Conservation (phyloP, 1,140 invertebrate species). For the Branchinecta lynchi region DNA sequence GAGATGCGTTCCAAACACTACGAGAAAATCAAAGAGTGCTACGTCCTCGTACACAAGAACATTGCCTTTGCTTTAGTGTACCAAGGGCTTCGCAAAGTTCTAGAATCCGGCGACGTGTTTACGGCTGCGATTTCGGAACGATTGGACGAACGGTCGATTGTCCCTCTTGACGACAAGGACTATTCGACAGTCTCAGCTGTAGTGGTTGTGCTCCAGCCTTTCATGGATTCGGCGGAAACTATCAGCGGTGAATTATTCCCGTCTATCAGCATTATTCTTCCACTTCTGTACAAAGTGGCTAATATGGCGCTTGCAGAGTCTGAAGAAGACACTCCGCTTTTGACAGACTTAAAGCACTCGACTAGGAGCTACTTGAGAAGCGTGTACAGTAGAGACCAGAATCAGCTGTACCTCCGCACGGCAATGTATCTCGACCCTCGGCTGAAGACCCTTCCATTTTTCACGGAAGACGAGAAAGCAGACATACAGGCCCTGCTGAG, state of each 20-base stretch:
- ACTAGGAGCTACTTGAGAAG: constrained; percentile 16
- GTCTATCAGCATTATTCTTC: constrained; percentile 18
- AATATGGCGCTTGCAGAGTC: constrained; percentile 15
- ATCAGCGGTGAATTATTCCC: constrained; percentile 19
- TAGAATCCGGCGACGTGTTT: no score
- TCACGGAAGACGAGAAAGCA: constrained; percentile 17
- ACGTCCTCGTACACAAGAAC: neutral
- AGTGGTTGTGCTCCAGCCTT: constrained; percentile 9
- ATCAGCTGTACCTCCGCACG: constrained; percentile 16
- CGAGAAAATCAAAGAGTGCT: neutral
- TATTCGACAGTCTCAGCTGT: neutral
- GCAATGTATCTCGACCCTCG: constrained; percentile 21
- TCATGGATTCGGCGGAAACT: constrained; percentile 19
- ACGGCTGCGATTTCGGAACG: no score
- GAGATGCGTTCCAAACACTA: neutral
- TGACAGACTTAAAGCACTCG: constrained; percentile 17
- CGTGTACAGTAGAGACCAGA: constrained; percentile 18
- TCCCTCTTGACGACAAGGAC: no score
- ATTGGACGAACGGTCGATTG: no score
- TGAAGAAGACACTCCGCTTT: constrained; percentile 15
- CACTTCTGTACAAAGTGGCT: constrained; percentile 19
- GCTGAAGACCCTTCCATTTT: constrained; percentile 20
- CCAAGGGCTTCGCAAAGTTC: neutral
- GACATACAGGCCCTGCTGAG: constrained; percentile 17
- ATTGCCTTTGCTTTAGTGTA: neutral